Base-by-base conservation (phyloP, 1,140 invertebrate genomes). In the Episyrphus balteatus region DNA sequence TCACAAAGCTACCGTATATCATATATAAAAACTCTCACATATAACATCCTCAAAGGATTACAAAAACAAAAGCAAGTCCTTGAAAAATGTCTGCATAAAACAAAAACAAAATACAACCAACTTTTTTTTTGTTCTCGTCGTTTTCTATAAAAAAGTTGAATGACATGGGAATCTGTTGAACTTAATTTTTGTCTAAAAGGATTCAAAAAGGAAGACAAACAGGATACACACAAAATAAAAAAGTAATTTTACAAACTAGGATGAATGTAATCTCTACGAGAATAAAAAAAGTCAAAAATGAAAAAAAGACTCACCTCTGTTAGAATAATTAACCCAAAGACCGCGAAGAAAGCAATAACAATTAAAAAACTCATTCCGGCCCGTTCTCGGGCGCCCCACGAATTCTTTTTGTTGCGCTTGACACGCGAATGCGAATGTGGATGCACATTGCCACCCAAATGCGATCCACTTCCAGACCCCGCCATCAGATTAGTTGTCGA, bases 341-440 rank as follows among this genome's bases (percentile, higher is more conserved):
- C 81, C n/a, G 80, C 83, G 62, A 91, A 88, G 66, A 92, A 91
- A 73, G 89, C 86, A 48, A 92, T 77, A 26, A 92, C 86, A 57
- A 91, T 82, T 70, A 89, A 82, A 69, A 89, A 90, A 51, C 85
- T 88, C 76, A 89, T 80, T 61, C 86, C 84, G 46, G 86, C 85
- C 44, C 87, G 74, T 58, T 90, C 85, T 53, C 80, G 76, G 42
- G 80, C 77, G 59, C 79, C 62, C 66, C 66, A 68, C n/a, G 42
- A 26, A 36, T 63, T 58, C 30, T 61, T 60, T 48, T 66, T 65
- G 44, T 56, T 51, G 11, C 61, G 58, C 54, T 62, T 62, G 51
- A 42, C 13, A 26, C 21, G 65, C 58, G 8, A 57, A 61, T 26
- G 61, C 55, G 13, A 55, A 61, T 17, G 62, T 40, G 2, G 60